phyloP scores from a whole-genome alignment of 2,113 vertebrate species.

The Delphinapterus leucas region DNA sequence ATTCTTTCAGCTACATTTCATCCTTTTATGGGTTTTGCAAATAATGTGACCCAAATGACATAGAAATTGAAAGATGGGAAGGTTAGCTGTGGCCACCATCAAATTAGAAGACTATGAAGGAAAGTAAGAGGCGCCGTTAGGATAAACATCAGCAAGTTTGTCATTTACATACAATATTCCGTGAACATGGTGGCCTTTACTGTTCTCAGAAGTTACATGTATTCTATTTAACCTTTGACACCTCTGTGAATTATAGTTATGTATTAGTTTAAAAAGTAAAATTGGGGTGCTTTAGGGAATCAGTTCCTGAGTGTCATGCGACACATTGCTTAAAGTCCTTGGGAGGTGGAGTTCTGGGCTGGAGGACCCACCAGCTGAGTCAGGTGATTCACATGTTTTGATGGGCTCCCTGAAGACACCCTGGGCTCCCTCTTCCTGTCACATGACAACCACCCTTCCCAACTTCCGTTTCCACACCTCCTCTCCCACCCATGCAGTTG shows the following conservation, averaged over 20 bases:
- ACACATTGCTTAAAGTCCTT: not conserved
- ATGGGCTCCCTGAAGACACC: not conserved
- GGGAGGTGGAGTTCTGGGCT: not conserved
- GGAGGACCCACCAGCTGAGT: not conserved
- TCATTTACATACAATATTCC: not conserved
- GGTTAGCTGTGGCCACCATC: not conserved
- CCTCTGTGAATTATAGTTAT: not conserved
- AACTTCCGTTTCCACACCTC: not conserved
- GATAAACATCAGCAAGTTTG: not conserved
- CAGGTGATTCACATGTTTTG: not conserved
- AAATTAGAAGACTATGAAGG: not conserved
- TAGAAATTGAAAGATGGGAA: not conserved
- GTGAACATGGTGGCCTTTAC: not conserved
- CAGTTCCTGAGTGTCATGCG: not conserved
- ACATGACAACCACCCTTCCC: not conserved
- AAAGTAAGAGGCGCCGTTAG: not conserved
- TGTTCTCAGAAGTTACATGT: not conserved
- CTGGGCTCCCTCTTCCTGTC: not conserved
- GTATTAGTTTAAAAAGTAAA: not conserved
- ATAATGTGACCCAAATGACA: not conserved
- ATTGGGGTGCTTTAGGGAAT: not conserved
- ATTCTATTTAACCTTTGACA: not conserved
- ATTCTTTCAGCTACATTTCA: not conserved
- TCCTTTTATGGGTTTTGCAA: not conserved
- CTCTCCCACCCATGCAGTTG: not conserved